Conservation (phyloP, 2,888 invertebrate genomes). For the Spilosoma lubricipeda region DNA sequence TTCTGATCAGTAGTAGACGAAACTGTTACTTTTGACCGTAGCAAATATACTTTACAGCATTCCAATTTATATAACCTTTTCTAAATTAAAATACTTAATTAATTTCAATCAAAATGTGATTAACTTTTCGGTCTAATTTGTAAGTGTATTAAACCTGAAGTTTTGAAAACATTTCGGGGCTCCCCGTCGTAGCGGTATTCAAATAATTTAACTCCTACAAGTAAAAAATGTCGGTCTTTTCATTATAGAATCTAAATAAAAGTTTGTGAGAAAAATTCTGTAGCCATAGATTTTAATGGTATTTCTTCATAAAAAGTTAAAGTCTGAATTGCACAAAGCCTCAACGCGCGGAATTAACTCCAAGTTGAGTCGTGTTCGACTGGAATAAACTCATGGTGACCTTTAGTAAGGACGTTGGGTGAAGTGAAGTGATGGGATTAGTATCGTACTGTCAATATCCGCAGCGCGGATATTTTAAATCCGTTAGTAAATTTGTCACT, state of each 20-base stretch:
- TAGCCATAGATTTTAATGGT: constrained; percentile 37
- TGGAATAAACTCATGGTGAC: constrained; percentile 40
- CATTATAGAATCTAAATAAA: constrained; percentile 33
- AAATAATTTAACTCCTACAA: constrained; percentile 35
- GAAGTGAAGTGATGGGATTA: background rate
- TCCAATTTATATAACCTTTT: too few species aligned
- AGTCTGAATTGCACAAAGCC: constrained; percentile 24
- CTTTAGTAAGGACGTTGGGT: constrained; percentile 21
- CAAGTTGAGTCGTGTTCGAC: constrained; percentile 32
- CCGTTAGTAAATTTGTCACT: background rate
- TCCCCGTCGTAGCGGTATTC: constrained; percentile 24
- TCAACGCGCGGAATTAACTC: constrained; percentile 27
- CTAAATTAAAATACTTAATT: background rate
- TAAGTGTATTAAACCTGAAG: constrained; percentile 14
- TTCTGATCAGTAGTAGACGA: too few species aligned
- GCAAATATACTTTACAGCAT: too few species aligned
- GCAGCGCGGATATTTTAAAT: constrained; percentile 6
- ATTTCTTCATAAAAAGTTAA: constrained; percentile 36
- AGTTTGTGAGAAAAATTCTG: constrained; percentile 34
- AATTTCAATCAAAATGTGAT: background rate
- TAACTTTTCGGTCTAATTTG: constrained; percentile 10
- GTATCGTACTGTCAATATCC: constrained; percentile 16
- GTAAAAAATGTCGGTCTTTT: constrained; percentile 38
- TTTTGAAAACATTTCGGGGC: constrained; percentile 19
- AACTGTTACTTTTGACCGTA: too few species aligned